Evolutionary conservation across 2,797 vertebrate genomes (phyloP).

Genomic region (Myoxocephalus aenaeus): DNA sequence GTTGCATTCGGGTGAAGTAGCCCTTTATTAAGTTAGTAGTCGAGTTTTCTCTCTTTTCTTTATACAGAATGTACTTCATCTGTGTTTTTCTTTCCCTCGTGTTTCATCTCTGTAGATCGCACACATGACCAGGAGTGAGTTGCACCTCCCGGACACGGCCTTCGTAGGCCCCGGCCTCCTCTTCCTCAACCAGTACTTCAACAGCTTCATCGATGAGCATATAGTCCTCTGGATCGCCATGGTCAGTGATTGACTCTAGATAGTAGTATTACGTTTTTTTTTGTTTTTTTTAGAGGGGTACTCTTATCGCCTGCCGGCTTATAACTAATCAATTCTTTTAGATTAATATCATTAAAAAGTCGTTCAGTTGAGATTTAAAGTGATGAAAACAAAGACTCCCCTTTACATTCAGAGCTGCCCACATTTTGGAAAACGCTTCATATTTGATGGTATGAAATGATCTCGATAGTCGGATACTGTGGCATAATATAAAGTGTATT

Average conservation of each 20-base stretch:
- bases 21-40: background rate
- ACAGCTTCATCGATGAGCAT: slow-evolving; percentile 94
- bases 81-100: background rate
- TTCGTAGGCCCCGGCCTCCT: slow-evolving; percentile 96
- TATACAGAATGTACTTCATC: background rate
- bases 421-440: background rate
- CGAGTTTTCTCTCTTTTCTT: background rate
- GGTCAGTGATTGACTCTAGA: slow-evolving; percentile 80
- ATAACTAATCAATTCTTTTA: too few relatives aligned
- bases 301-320: background rate
- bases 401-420: background rate
- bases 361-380: background rate
- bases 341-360: too few relatives aligned
- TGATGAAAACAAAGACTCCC: background rate
- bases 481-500: background rate
- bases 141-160: slow-evolving; percentile 92
- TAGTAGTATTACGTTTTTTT: too few relatives aligned
- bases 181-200: slow-evolving; percentile 98
- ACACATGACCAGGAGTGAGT: slow-evolving; percentile 98
- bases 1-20: background rate
- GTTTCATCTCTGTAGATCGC: slow-evolving; percentile 84
- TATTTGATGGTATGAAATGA: background rate
- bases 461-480: background rate
- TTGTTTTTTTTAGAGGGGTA: background rate
- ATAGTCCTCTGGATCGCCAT: slow-evolving; percentile 94